Base-by-base conservation (phyloP, 2,113 vertebrate genomes). In the Brachypodius melanocephalos region DNA sequence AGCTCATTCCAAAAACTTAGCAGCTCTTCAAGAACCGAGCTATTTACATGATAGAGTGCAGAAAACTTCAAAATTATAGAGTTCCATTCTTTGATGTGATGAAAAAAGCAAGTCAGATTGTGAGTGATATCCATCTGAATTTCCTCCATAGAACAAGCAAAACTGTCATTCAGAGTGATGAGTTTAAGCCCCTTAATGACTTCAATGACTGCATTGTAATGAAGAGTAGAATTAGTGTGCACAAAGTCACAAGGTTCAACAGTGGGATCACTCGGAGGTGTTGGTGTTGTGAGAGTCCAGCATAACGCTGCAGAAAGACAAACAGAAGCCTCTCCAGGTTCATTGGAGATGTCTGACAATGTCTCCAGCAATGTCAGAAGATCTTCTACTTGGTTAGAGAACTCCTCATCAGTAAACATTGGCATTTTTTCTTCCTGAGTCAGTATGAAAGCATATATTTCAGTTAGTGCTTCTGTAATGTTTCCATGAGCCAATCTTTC, bases 231-330 rank as follows among this genome's bases (percentile, higher is more conserved):
- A 80, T 93, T 81, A 8, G 11, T 17, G 31, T 32, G 10, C 16
- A 8, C 65, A 36, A 82, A 54, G 7, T 93, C 52, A 79, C 98
- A 98, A n/a, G 26, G 38, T 28, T 76, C 34, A 34, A 57, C 46
- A 58, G 55, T 34, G 5, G 67, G 26, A 61, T 93, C 81, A 32
- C 36, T 85, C 38, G 34, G 73, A 63, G 95, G 62, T 20, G 14
- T 26, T 48, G 67, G 36, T 74, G 80, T 78, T 67, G 91, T 88
- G 2, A 89, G 29, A 85, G 74, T 89, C 90, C 83, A 54, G 59
- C 98, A 98, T 83, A 97, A 92, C 32, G 71, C 22, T 36, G 48
- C 58, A 69, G 85, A 90, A 58, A 97, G 86, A 63, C 97, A 98
- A 28, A 72, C 1, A 21, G 95, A 95, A 52, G 12, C 52, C 10